Evolutionary conservation across 2,113 vertebrate genomes (phyloP).

Genomic region (Tor tambroides): DNA sequence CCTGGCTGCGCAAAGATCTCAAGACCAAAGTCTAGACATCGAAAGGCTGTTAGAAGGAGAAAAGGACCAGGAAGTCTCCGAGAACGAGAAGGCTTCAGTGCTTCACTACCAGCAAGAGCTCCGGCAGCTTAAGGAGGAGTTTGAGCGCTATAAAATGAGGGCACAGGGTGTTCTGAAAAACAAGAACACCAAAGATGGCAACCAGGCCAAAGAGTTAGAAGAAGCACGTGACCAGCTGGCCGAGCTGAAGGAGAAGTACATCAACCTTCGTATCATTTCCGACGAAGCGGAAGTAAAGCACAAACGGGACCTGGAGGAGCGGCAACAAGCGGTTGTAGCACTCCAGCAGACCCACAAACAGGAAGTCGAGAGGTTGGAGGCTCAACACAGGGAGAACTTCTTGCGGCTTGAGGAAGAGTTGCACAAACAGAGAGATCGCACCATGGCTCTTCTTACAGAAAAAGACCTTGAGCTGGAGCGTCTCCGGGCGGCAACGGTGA

Average conservation of each 20-base stretch:
- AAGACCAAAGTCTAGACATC: slow-evolving; percentile 68
- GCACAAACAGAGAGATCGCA: slow-evolving; percentile 88
- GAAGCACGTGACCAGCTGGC: slow-evolving; percentile 85
- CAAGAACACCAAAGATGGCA: slow-evolving; percentile 84
- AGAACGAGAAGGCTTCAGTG: slow-evolving; percentile 74
- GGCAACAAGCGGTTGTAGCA: slow-evolving; percentile 68
- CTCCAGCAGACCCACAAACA: slow-evolving; percentile 83
- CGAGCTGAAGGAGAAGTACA: slow-evolving; percentile 89
- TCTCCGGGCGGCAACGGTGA: slow-evolving; percentile 68
- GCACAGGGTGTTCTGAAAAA: slow-evolving; percentile 91
- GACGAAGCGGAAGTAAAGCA: slow-evolving; percentile 79
- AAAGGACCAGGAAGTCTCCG: slow-evolving; percentile 46
- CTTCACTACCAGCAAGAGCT: slow-evolving; percentile 88
- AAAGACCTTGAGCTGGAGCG: slow-evolving; percentile 91
- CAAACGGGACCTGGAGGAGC: slow-evolving; percentile 73
- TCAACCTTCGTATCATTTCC: slow-evolving; percentile 82
- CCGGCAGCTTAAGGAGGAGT: slow-evolving; percentile 90
- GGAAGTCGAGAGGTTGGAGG: slow-evolving; percentile 80
- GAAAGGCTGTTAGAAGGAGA: slow-evolving; percentile 67
- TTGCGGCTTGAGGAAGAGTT: slow-evolving; percentile 88
- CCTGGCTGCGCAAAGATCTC: slow-evolving; percentile 74
- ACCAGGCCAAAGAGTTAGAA: slow-evolving; percentile 84
- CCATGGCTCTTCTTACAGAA: slow-evolving; percentile 86
- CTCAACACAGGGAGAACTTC: slow-evolving; percentile 78
- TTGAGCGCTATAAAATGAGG: slow-evolving; percentile 91